Evolutionary conservation across 2,113 vertebrate species (phyloP).

Genomic region (Pachycephala philippinensis): DNA sequence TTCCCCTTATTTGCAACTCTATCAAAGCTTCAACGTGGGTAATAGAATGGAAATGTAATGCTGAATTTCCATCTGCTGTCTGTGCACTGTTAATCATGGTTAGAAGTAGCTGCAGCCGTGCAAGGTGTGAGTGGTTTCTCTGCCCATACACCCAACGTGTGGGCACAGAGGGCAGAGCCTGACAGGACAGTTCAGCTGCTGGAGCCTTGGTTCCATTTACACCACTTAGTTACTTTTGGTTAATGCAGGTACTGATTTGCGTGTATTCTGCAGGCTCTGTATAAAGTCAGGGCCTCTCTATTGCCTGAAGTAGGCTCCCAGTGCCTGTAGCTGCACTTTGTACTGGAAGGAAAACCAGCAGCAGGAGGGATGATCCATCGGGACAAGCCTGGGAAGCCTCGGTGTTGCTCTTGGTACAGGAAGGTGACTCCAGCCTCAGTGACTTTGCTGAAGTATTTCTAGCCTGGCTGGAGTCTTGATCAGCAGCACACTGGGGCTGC

Average conservation of each 20-base stretch:
- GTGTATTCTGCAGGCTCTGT: neutral
- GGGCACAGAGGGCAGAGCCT: neutral
- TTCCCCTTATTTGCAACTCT: neutral
- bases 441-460: neutral
- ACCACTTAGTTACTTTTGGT: neutral
- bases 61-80: neutral
- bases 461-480: too few relatives aligned
- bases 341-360: neutral
- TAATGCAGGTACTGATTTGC: neutral
- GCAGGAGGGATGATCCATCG: neutral
- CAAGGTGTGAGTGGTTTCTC: neutral
- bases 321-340: accelerated
- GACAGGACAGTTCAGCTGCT: neutral
- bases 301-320: neutral
- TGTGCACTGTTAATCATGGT: neutral
- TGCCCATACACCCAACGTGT: accelerated
- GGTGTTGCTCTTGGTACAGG: neutral
- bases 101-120: neutral
- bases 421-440: neutral
- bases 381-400: neutral
- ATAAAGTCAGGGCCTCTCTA: neutral
- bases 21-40: neutral
- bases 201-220: neutral
- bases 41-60: neutral
- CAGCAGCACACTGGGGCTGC: neutral